A percentile compares a stretch with the other conserved stretches of the same genome.
phyloP scores from a whole-genome alignment of 2,888 invertebrate genomes.

The Alcis repandata region DNA sequence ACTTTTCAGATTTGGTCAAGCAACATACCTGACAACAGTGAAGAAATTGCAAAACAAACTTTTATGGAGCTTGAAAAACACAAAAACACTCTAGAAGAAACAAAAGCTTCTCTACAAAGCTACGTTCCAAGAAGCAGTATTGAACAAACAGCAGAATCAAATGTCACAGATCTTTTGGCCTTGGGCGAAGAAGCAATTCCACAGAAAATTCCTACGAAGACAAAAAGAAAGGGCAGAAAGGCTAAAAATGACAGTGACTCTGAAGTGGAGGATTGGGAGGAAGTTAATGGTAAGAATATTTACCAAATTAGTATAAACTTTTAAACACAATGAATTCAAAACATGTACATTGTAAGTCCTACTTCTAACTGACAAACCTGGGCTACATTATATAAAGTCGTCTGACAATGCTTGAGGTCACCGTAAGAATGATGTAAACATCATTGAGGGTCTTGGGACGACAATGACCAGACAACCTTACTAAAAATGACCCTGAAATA shows the following conservation, averaged over 20 bases:
- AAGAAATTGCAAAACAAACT: constrained; percentile 79
- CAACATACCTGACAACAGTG: constrained; percentile 70
- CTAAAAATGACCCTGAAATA: no score
- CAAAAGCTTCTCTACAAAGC: constrained; percentile 84
- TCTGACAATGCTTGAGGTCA: no score
- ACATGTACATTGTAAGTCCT: no score
- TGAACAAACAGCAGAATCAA: constrained; percentile 60
- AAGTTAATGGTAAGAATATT: constrained; percentile 87
- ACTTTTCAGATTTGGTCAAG: constrained; percentile 71
- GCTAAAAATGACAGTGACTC: constrained; percentile 82
- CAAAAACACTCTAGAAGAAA: constrained; percentile 87
- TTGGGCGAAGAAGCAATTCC: constrained; percentile 86
- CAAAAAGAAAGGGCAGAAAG: constrained; percentile 62
- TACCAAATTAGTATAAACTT: neutral
- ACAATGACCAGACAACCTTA: no score
- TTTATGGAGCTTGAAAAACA: constrained; percentile 87
- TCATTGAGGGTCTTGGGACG: no score
- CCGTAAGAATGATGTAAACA: no score
- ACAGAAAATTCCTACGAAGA: constrained; percentile 51
- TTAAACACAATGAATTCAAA: neutral
- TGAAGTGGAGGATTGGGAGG: constrained; percentile 91
- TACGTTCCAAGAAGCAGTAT: constrained; percentile 68
- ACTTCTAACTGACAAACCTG: no score
- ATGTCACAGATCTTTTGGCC: constrained; percentile 89
- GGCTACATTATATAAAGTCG: no score